Conservation (phyloP, 2,113 vertebrate genomes). For the Pteropus alecto region DNA sequence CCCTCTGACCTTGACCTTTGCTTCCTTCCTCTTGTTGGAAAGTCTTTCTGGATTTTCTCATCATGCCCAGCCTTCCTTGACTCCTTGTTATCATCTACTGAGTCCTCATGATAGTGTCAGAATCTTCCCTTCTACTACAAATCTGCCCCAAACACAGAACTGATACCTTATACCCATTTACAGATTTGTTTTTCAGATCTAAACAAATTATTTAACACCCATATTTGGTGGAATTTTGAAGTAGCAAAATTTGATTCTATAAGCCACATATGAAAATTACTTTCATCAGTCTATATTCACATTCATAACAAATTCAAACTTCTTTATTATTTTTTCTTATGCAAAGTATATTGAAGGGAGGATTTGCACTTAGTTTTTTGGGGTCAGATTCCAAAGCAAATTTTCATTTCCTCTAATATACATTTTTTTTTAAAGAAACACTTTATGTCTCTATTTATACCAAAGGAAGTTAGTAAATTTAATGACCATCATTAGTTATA, state of each 20-base stretch:
- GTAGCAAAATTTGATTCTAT: neutral
- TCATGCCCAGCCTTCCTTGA: neutral
- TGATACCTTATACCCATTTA: neutral
- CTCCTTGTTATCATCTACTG: neutral
- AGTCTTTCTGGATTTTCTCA: neutral
- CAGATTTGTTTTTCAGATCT: neutral
- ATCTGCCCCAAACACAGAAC: neutral
- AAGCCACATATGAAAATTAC: neutral
- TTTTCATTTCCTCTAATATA: neutral
- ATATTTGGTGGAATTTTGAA: neutral
- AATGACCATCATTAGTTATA: neutral
- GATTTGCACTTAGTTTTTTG: neutral
- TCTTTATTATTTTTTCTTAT: neutral
- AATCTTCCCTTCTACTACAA: neutral
- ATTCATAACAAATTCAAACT: neutral
- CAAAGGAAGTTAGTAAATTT: slow-evolving; percentile 22
- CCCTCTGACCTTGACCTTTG: neutral
- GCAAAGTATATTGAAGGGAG: neutral
- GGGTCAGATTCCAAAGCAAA: slow-evolving; percentile 23
- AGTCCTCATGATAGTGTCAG: neutral
- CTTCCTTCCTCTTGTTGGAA: neutral
- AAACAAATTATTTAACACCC: neutral
- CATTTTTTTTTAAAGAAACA: neutral
- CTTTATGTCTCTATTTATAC: neutral
- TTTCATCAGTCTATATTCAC: neutral